Base-by-base conservation (phyloP, 1,140 invertebrate species). In the Palaemon carinicauda region DNA sequence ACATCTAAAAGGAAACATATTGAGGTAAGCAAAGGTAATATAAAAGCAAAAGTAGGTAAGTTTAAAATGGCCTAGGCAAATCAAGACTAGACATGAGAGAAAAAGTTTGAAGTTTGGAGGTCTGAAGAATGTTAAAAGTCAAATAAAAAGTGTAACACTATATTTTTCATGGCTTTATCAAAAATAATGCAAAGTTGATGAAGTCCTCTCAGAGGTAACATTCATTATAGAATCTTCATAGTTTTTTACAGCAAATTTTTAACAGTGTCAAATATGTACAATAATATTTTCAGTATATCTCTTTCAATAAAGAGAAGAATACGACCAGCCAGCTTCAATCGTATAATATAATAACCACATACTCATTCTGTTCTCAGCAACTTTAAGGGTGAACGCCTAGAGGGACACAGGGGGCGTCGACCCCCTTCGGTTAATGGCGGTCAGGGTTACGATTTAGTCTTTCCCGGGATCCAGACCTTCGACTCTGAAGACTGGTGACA, bases 381-480 rank as follows among this genome's bases (percentile, higher is more conserved):
- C 84, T 53, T 87, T 87, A n/a, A 87, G 84, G 77, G 96, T 92
- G 89, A 94, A 94, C 29, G 95, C 95, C 88, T 88, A 88, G 53
- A 89, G 60, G 10, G 80, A 83, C 4, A 90, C 84, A 73, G 93
- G 93, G 41, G 94, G 92, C 90, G 95, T 95, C 73, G 93, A 92
- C 51, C 95, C 95, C 89, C 94, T 94, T 52, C 93, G 93, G 90
- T 96, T 96, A 84, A 94, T 93, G 65, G 95, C 94, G 90, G 94
- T 95, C 87, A 96, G 92, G 51, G 93, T 91, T 56, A 95, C 92
- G 87, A 94, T 93, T 91, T 95, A 95, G 90, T 94, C 93, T 89
- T 93, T 92, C 24, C 94, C 94, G 0, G 95, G 93, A 84, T 94
- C 92, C 81, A 95, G 92, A 88, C 93, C 93, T 90, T 94, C 93